Conservation (phyloP, 2,113 vertebrate species). For the Paramisgurnus dabryanus region DNA sequence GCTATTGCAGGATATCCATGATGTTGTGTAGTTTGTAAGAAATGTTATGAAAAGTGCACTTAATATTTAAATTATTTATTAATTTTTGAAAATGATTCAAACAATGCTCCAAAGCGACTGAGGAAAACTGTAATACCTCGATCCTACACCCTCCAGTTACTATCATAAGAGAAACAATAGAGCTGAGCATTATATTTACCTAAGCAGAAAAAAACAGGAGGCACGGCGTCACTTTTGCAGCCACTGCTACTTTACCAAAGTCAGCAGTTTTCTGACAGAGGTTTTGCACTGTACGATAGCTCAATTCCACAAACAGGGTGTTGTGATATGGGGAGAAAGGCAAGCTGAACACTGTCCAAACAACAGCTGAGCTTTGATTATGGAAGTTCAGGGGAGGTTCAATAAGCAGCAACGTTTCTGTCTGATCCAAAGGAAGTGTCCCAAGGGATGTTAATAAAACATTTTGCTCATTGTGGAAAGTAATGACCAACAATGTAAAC, state of each 20-base stretch:
- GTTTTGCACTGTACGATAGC: conserved; percentile 65
- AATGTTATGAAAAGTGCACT: too few relatives aligned
- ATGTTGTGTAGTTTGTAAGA: too few relatives aligned
- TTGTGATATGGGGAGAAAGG: conserved; percentile 62
- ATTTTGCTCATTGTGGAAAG: conserved; percentile 85
- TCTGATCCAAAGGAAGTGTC: conserved; percentile 74
- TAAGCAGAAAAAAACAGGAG: conserved; percentile 57
- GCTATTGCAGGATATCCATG: too few relatives aligned
- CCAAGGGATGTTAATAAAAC: conserved; percentile 81
- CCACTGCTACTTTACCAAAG: conserved; percentile 67
- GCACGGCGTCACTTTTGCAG: conserved; percentile 68
- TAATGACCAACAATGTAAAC: conserved; percentile 83
- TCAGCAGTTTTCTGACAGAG: conserved; percentile 75
- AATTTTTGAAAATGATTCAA: too few relatives aligned
- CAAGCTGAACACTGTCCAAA: conserved; percentile 63
- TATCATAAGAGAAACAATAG: conserved; percentile 64
- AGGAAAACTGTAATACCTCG: background rate
- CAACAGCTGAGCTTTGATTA: conserved; percentile 74
- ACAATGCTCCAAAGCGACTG: too few relatives aligned
- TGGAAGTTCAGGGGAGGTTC: conserved; percentile 78
- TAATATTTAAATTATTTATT: too few relatives aligned
- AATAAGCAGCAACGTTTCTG: conserved; percentile 74
- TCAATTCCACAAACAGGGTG: conserved; percentile 71
- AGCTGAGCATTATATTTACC: conserved; percentile 59
- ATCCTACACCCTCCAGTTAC: conserved; percentile 35